Evolutionary conservation across 2,113 vertebrate species (phyloP), one percentile per base, ranked within the genome.

Genomic region (Pseudorhombus dupliciocellatus): DNA sequence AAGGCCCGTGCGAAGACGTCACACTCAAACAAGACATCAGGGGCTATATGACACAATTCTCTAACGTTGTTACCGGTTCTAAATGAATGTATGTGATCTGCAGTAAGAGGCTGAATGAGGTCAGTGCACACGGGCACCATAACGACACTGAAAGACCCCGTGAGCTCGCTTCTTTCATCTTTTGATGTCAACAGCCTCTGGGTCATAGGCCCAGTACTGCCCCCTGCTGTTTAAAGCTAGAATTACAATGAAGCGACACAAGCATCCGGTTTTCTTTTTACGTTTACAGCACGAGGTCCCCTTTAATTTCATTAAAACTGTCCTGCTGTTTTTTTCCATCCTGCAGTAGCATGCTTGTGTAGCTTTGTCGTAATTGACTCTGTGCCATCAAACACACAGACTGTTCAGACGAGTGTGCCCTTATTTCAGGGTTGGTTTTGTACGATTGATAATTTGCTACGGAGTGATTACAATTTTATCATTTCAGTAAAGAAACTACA

Each of bases 141-240:
- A 34, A 21, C 74, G 66, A 75, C 82, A 73, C 57, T 73, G 53
- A 83, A 9, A 68, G 62, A 76, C 46, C 65, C 61, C 75, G 61
- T 60, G 54, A 26, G 51, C 5, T 21, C 44, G 22, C 30, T 4
- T 50, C 1, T 9, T 59, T 59, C 40, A 21, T 73, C 48, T 20
- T 56, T 28, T 1, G 63, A 63, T 24, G 11, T 25, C 12, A 7
- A 22, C 28, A 54, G 40, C 42, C 7, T 70, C 54, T 20, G 6
- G 64, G 42, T 37, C 20, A 44, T 5, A 58, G 20, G 48, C 26
- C 6, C 73, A 79, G 68, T 67, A 71, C 79, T 83, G 88, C 82
- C 87, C 70, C 74, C 90, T 88, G 20, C 58, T 81, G 88, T 55
- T 67, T 4, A 31, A 62, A 71, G 51, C 2, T 0, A 2, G 3